Evolutionary conservation across 2,888 invertebrate species (phyloP).

Genomic region (Pinctada fucata): DNA sequence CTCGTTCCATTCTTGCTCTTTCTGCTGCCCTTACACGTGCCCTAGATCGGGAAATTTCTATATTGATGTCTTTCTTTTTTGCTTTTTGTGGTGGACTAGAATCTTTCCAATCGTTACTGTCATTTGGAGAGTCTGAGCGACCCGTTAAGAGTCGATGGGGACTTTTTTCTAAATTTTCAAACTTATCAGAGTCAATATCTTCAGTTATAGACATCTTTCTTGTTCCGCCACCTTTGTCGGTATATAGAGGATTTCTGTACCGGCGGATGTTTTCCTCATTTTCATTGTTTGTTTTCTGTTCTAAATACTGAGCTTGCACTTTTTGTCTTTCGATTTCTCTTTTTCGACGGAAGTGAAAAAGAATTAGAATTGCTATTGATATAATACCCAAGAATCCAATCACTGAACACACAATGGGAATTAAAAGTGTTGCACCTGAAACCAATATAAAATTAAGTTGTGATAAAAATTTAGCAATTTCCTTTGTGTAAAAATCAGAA

Average conservation of each 20-base stretch:
- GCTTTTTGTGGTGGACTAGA: constrained; percentile 60
- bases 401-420: constrained; percentile 72
- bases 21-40: constrained; percentile 42
- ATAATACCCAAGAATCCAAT: constrained; percentile 67
- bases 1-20: constrained; percentile 44
- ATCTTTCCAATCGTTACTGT: constrained; percentile 63
- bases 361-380: constrained; percentile 71
- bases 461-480: too few relatives aligned
- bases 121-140: constrained; percentile 57
- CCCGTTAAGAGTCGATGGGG: constrained; percentile 54
- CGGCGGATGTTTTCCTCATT: constrained; percentile 92
- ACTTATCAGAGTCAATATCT: constrained; percentile 75
- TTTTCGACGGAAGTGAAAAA: constrained; percentile 80
- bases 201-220: constrained; percentile 78
- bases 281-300: constrained; percentile 93
- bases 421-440: constrained; percentile 56
- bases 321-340: constrained; percentile 75
- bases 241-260: constrained; percentile 86
- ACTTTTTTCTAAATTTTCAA: constrained; percentile 70
- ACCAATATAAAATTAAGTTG: not conserved
- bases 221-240: constrained; percentile 77
- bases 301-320: constrained; percentile 63
- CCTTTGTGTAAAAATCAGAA: too few relatives aligned
- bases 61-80: constrained; percentile 68
- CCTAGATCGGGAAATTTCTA: constrained; percentile 57